These are phyloP conservation scores for Leptinotarsa undecemlineata DNA, from an alignment of 1,140 invertebrate species.

Conservation along the genomic window DNA sequence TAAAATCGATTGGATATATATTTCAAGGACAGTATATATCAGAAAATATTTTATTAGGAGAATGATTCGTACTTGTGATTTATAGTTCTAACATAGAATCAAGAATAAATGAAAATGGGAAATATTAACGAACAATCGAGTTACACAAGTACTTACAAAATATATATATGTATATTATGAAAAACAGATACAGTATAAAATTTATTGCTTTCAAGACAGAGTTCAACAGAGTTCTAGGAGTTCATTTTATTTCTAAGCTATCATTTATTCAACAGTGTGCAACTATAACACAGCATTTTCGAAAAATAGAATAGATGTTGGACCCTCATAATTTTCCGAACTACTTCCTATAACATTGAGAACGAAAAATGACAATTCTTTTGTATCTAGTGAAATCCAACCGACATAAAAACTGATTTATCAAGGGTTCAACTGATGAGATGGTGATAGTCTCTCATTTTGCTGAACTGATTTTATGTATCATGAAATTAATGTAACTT, in stretches of 20 bases:
- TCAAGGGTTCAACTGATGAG: no score
- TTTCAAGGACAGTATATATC: neutral
- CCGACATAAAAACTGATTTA: no score
- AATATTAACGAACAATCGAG: conserved; percentile 14
- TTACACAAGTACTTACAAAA: neutral
- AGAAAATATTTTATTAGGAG: neutral
- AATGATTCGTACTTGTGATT: neutral
- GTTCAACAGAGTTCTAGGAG: conserved; percentile 13
- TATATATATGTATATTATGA: neutral
- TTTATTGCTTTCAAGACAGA: conserved; percentile 29
- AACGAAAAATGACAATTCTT: no score
- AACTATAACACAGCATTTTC: conserved; percentile 5
- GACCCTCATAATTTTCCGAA: neutral
- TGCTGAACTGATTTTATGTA: no score
- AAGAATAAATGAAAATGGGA: conserved; percentile 15
- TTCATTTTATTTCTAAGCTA: neutral
- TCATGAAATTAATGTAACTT: no score
- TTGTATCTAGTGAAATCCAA: no score
- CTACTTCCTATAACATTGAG: neutral
- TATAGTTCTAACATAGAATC: neutral
- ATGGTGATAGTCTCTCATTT: no score
- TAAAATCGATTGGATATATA: no score
- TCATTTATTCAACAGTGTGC: neutral
- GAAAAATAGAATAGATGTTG: conserved; percentile 32
- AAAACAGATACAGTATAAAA: conserved; percentile 27